Evolutionary conservation across 1,140 invertebrate genomes (phyloP).

Genomic region (Drosophila busckii): DNA sequence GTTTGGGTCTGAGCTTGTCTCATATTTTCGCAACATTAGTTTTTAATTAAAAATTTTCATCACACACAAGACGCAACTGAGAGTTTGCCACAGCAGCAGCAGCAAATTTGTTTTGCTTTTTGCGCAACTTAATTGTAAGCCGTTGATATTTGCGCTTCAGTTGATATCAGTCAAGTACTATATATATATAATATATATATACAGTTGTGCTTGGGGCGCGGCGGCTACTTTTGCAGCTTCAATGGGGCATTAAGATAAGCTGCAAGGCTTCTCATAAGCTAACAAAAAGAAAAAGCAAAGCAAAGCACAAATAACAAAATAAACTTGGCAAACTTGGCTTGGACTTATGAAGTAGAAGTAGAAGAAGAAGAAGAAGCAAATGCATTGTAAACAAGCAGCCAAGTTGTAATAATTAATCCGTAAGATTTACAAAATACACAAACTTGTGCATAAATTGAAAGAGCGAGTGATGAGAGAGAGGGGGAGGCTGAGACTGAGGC

Average conservation of each 20-base stretch:
- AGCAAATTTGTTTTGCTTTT: too few species aligned
- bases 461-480: conserved; percentile 5
- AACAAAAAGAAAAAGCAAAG: conserved; percentile 23
- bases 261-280: conserved; percentile 31
- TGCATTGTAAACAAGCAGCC: conserved; percentile 71
- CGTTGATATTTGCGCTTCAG: too few species aligned
- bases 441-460: conserved; percentile 44
- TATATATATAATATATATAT: too few species aligned
- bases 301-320: not conserved
- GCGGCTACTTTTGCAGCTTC: too few species aligned
- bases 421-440: conserved; percentile 60
- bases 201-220: too few species aligned
- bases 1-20: conserved; percentile 26
- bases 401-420: conserved; percentile 76
- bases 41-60: conserved; percentile 77
- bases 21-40: conserved; percentile 77
- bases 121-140: too few species aligned
- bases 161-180: too few species aligned
- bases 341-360: conserved; percentile 33
- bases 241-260: too few species aligned
- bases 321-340: conserved; percentile 10
- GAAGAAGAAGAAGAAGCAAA: conserved; percentile 30
- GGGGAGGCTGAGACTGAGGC: not conserved
- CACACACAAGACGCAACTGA: conserved; percentile 38
- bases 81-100: too few species aligned